phyloP scores from a whole-genome alignment of 2,113 vertebrate species.

The Acrocephalus kingi region DNA sequence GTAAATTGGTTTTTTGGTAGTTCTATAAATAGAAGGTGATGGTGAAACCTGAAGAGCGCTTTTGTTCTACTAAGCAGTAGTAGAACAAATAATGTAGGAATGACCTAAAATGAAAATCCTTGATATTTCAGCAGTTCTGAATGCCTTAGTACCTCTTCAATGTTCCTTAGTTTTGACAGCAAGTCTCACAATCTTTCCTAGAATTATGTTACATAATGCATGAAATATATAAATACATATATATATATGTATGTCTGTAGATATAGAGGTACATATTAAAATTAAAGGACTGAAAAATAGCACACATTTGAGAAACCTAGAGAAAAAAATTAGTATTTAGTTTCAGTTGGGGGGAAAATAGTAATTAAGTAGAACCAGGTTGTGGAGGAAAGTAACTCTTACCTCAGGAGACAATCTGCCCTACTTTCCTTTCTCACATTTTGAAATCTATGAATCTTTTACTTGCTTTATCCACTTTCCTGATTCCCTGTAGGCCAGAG shows the following conservation, averaged over 20 bases:
- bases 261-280: background rate
- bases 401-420: slow-evolving; percentile 37
- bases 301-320: background rate
- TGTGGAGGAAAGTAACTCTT: background rate
- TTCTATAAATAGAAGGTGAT: background rate
- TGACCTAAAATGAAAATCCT: background rate
- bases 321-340: background rate
- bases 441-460: slow-evolving; percentile 53
- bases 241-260: background rate
- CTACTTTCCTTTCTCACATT: slow-evolving; percentile 52
- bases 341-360: background rate
- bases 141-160: background rate
- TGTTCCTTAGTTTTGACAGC: background rate
- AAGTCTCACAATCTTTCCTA: background rate
- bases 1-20: background rate
- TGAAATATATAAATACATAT: background rate
- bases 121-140: background rate
- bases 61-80: background rate
- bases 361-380: background rate
- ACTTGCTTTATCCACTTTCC: slow-evolving; percentile 44
- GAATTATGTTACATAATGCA: background rate
- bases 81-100: background rate
- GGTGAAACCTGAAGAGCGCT: background rate
- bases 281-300: background rate
- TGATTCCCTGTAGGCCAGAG: slow-evolving; percentile 23